Conservation (phyloP, 2,113 vertebrate genomes). For the Oceanites oceanicus region DNA sequence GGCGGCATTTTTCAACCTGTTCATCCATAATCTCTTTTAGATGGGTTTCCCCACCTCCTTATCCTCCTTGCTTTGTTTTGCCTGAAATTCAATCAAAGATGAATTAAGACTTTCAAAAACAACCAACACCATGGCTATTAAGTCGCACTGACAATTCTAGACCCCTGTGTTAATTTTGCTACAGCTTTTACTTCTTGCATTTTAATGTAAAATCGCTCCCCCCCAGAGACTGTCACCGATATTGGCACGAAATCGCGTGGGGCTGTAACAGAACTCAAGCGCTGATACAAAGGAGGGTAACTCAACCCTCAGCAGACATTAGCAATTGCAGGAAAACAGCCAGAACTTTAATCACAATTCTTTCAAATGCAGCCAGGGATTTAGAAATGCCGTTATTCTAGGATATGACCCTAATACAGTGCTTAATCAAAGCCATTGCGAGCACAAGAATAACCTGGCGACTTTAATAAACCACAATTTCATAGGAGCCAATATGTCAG, state of each 20-base stretch:
- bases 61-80: slow-evolving; percentile 72
- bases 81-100: slow-evolving; percentile 84
- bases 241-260: slow-evolving; percentile 38
- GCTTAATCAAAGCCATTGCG: slow-evolving; percentile 76
- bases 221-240: neutral
- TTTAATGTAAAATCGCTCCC: slow-evolving; percentile 60
- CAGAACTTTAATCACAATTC: slow-evolving; percentile 77
- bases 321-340: slow-evolving; percentile 65
- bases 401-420: slow-evolving; percentile 72
- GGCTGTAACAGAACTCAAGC: slow-evolving; percentile 26
- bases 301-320: slow-evolving; percentile 56
- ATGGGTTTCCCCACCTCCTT: slow-evolving; percentile 63
- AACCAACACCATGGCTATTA: slow-evolving; percentile 42
- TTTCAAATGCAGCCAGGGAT: slow-evolving; percentile 72
- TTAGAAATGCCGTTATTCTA: slow-evolving; percentile 68
- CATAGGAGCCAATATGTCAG: slow-evolving; percentile 49
- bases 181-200: slow-evolving; percentile 58
- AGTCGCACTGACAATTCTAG: slow-evolving; percentile 11
- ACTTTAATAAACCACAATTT: slow-evolving; percentile 71
- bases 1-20: slow-evolving; percentile 59
- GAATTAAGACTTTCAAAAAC: slow-evolving; percentile 81
- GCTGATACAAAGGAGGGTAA: slow-evolving; percentile 49
- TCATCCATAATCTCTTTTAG: slow-evolving; percentile 58
- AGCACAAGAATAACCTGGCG: slow-evolving; percentile 60
- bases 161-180: slow-evolving; percentile 67